phyloP scores from a whole-genome alignment of 2,113 vertebrate genomes.

The Meleagris gallopavo region DNA sequence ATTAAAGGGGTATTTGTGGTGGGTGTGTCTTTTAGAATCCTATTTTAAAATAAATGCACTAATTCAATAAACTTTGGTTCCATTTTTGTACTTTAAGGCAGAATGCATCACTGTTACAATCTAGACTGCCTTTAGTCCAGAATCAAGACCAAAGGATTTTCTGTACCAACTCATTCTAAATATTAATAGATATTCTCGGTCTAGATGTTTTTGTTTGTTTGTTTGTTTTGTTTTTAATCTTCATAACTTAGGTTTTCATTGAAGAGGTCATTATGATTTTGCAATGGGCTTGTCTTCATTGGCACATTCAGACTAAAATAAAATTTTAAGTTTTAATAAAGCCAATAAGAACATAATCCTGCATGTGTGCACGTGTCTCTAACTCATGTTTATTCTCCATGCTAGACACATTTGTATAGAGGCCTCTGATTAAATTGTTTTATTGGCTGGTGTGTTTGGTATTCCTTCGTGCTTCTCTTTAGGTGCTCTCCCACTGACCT shows the following conservation, averaged over 20 bases:
- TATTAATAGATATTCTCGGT: neutral
- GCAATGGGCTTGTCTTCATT: neutral
- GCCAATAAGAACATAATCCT: neutral
- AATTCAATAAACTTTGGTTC: neutral
- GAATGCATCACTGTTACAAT: neutral
- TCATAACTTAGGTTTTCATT: neutral
- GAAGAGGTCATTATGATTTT: neutral
- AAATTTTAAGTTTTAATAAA: neutral
- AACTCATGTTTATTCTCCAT: neutral
- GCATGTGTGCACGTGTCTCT: neutral
- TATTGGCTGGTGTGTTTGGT: neutral
- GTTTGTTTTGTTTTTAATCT: neutral
- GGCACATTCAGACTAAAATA: neutral
- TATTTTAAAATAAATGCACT: neutral
- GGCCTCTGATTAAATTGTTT: neutral
- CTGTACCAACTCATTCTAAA: neutral
- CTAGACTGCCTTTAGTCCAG: neutral
- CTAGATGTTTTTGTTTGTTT: neutral
- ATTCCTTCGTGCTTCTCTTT: neutral
- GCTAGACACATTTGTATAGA: neutral
- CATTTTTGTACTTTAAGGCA: neutral
- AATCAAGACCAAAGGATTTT: neutral
- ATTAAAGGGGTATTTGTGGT: neutral
- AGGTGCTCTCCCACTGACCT: neutral
- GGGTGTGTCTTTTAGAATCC: neutral